Evolutionary conservation across 1,140 invertebrate genomes (phyloP).

Genomic region (Schlechtendalia chinensis): DNA sequence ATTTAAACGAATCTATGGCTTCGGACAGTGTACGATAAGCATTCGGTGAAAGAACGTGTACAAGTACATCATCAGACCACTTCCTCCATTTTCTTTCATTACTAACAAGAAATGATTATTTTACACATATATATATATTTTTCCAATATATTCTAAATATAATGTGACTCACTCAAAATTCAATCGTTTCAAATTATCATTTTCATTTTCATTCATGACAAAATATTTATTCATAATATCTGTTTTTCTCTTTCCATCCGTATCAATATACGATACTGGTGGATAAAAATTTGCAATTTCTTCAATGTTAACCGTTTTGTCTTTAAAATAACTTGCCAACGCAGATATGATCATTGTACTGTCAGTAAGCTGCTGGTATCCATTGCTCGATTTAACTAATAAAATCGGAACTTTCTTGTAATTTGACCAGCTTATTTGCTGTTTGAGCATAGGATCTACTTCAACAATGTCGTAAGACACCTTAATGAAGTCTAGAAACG

Average conservation of each 20-base stretch:
- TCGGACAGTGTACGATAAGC: constrained; percentile 86
- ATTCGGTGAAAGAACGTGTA: constrained; percentile 94
- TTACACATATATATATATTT: neutral
- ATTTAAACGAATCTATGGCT: constrained; percentile 84
- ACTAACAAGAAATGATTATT: constrained; percentile 59
- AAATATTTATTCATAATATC: constrained; percentile 95
- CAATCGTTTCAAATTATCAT: constrained; percentile 61
- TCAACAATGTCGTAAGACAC: constrained; percentile 95
- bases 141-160: neutral
- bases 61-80: constrained; percentile 89
- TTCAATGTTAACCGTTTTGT: constrained; percentile 63
- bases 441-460: constrained; percentile 89
- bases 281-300: constrained; percentile 85
- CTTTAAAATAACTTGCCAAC: constrained; percentile 73
- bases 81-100: constrained; percentile 91
- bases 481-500: constrained; percentile 90
- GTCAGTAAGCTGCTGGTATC: constrained; percentile 84
- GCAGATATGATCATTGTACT: constrained; percentile 92
- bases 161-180: constrained; percentile 12
- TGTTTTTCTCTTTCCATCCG: constrained; percentile 66
- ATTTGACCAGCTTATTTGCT: constrained; percentile 88
- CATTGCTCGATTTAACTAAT: constrained; percentile 70
- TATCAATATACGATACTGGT: constrained; percentile 66
- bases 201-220: constrained; percentile 70
- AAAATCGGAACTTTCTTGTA: constrained; percentile 97